These are phyloP conservation scores for Eilema sororculum DNA, from an alignment of 2,888 invertebrate genomes.

Conservation along the genomic window DNA sequence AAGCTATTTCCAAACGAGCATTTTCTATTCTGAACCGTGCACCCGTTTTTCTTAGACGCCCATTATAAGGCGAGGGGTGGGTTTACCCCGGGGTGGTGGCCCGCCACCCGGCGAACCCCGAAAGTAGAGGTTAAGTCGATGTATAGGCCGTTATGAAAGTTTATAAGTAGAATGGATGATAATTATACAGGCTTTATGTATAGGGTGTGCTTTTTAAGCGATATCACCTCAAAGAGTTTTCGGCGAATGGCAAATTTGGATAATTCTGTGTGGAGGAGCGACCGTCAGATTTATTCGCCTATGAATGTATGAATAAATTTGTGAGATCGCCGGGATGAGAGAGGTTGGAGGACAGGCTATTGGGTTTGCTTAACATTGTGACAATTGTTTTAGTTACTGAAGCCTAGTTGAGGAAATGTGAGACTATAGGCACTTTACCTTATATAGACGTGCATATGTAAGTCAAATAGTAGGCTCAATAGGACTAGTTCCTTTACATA, in stretches of 20 bases:
- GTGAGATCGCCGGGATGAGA: conserved; percentile 20
- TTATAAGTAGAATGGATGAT: conserved; percentile 87
- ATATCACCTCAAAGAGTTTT: conserved; percentile 77
- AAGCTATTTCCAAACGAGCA: conserved; percentile 86
- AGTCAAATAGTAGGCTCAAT: not conserved
- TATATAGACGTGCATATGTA: not conserved
- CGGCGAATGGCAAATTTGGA: conserved; percentile 66
- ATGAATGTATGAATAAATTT: conserved; percentile 49
- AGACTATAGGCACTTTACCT: not conserved
- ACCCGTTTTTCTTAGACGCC: conserved; percentile 86
- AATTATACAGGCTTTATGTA: conserved; percentile 84
- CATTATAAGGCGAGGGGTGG: conserved; percentile 80
- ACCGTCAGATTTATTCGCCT: conserved; percentile 41
- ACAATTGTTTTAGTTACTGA: conserved; percentile 2
- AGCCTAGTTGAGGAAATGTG: not conserved
- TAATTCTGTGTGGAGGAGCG: conserved; percentile 35
- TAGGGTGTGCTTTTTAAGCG: conserved; percentile 80
- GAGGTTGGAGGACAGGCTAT: conserved; percentile 12
- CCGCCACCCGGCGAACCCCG: conserved; percentile 58
- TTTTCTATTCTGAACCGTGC: conserved; percentile 86
- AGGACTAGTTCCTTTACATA: not conserved
- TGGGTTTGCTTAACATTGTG: conserved; percentile 10
- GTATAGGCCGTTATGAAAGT: conserved; percentile 87
- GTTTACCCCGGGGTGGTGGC: conserved; percentile 57
- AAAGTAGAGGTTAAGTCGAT: conserved; percentile 86